Conservation (phyloP, 2,888 invertebrate genomes). For the Acleris sparsana region DNA sequence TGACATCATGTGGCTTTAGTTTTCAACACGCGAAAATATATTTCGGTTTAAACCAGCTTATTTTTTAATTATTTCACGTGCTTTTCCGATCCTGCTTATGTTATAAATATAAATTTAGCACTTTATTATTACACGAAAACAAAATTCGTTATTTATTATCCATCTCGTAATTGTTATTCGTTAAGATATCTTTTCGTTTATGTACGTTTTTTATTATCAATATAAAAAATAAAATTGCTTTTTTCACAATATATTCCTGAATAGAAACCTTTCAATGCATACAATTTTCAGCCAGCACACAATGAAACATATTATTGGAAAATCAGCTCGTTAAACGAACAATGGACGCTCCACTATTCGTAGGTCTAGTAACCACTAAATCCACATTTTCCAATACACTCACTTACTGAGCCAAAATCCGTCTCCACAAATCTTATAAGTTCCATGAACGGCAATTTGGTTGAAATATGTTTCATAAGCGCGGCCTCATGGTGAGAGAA, state of each 20-base stretch:
- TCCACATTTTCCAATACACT: constrained; percentile 32
- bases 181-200: too few relatives aligned
- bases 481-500: constrained; percentile 40
- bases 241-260: too few relatives aligned
- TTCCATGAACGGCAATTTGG: constrained; percentile 48
- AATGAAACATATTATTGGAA: constrained; percentile 34
- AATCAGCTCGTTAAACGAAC: constrained; percentile 30
- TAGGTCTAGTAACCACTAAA: constrained; percentile 29
- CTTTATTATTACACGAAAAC: too few relatives aligned
- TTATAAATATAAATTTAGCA: neutral
- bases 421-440: constrained; percentile 45
- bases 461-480: constrained; percentile 60
- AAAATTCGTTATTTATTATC: too few relatives aligned
- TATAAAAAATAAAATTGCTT: too few relatives aligned
- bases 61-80: neutral
- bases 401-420: constrained; percentile 16
- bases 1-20: constrained; percentile 1
- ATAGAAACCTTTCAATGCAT: neutral
- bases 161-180: too few relatives aligned
- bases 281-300: constrained; percentile 9
- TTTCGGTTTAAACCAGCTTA: neutral
- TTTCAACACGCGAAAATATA: neutral
- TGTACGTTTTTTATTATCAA: too few relatives aligned
- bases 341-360: constrained; percentile 31
- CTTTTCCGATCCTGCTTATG: neutral